Conservation (phyloP, 2,888 invertebrate species). For the Villa cingulata region DNA sequence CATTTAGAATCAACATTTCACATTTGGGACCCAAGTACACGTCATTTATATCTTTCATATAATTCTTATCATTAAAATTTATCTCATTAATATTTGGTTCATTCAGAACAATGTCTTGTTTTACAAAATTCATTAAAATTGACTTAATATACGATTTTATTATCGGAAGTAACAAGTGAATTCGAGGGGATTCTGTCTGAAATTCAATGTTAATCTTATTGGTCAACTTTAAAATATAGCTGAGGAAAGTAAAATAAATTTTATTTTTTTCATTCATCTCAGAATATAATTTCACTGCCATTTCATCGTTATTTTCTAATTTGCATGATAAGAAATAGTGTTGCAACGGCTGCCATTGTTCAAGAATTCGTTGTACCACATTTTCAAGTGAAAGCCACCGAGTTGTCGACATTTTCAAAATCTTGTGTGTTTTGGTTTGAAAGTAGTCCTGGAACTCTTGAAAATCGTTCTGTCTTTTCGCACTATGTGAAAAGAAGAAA, state of each 20-base stretch:
- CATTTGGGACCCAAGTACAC: too few relatives aligned
- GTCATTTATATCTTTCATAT: too few relatives aligned
- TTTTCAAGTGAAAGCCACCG: neutral
- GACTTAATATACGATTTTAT: too few relatives aligned
- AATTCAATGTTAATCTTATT: neutral
- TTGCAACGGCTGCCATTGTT: neutral
- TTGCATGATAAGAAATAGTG: neutral
- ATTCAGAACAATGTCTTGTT: too few relatives aligned
- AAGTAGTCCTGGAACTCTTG: neutral
- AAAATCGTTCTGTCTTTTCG: too few relatives aligned
- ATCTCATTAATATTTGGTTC: too few relatives aligned
- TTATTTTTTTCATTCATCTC: neutral
- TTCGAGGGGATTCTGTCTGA: too few relatives aligned
- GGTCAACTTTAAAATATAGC: neutral
- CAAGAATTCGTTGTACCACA: neutral
- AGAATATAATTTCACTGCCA: neutral
- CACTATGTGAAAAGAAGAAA: neutral
- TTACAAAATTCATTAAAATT: too few relatives aligned
- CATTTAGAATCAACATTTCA: too few relatives aligned
- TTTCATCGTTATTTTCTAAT: neutral
- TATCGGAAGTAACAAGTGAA: too few relatives aligned
- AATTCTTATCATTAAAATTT: too few relatives aligned
- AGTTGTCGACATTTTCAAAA: slow-evolving; percentile 14
- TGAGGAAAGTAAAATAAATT: neutral
- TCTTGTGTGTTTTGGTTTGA: neutral